Base-by-base conservation (phyloP, 1,140 invertebrate genomes). In the Rhyacophila brunnea region DNA sequence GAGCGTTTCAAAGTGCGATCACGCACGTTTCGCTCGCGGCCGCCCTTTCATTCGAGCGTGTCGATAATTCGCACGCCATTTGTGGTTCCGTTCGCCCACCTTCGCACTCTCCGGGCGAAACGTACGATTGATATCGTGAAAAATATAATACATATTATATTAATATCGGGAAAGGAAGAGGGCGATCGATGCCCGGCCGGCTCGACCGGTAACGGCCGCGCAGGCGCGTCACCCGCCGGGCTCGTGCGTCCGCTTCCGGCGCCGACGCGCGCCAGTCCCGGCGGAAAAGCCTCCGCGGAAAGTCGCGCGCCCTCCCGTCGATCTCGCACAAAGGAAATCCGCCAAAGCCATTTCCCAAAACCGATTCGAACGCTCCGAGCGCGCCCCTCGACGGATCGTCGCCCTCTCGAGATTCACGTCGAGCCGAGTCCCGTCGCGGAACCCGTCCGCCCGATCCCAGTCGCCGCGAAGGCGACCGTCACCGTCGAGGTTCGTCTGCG, bases 191-290 rank as follows among this genome's bases (percentile, higher is more conserved):
- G 38, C 13, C 11, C 38, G 38, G n/a, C 51, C 6, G 19, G 51
- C 19, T 5, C 14, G 15, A 5, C 35, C 48, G 18, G 13, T 11
- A n/a, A 32, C 23, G 40, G 38, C 19, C 15, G 35, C 42, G 20
- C 20, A 45, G 43, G 44, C 40, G 44, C 45, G 48, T 49, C 53
- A 47, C 48, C 38, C 40, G 48, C 46, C 40, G 52, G 51, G 14
- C 6, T 34, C 51, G 49, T 50, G 58, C 58, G 48, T 47, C 40
- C 46, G 47, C 20, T 28, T 52, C 50, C 36, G 14, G 10, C 17
- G 15, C 35, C 36, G 14, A 7, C 17, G 15, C 44, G 19, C 49
- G 34, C 46, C 50, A 35, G 53, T 52, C 62, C 43, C 38, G n/a
- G 45, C n/a, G 19, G 11, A 20, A 45, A 19, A 32, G 36, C 46